A percentile compares a stretch with the other conserved stretches of the same genome.
Conservation (phyloP, 2,888 invertebrate genomes). For the Campoplex capitator region DNA sequence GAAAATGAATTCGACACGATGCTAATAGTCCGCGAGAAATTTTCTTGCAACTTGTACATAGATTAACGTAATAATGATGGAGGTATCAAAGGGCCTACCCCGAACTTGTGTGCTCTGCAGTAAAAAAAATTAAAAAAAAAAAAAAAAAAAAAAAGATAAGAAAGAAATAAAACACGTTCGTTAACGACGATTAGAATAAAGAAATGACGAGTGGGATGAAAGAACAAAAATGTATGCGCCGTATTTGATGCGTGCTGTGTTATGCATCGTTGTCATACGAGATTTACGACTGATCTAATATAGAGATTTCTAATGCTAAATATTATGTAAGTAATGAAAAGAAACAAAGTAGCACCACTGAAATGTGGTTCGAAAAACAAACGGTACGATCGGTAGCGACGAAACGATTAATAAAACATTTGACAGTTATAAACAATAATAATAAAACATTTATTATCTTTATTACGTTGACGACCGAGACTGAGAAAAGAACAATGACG, state of each 20-base stretch:
- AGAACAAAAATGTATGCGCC: constrained; percentile 42
- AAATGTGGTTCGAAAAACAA: constrained; percentile 30
- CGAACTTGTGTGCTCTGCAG: constrained; percentile 55
- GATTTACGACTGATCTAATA: constrained; percentile 72
- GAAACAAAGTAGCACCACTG: constrained; percentile 33
- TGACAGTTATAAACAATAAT: neutral
- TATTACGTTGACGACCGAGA: constrained; percentile 11
- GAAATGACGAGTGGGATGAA: constrained; percentile 24
- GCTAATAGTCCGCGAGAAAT: constrained; percentile 42
- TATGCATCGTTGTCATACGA: constrained; percentile 54
- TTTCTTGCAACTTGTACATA: constrained; percentile 59
- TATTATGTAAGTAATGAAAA: constrained; percentile 53
- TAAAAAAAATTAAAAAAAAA: neutral
- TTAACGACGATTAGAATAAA: constrained; percentile 50
- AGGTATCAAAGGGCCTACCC: constrained; percentile 61
- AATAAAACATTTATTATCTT: constrained; percentile 4
- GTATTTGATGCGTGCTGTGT: constrained; percentile 34
- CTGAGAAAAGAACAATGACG: neutral
- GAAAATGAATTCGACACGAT: constrained; percentile 15
- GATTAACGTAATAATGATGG: constrained; percentile 46
- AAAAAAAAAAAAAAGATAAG: neutral
- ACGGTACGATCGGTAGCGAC: constrained; percentile 16
- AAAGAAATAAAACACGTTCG: constrained; percentile 13
- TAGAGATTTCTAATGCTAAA: constrained; percentile 69
- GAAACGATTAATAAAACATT: constrained; percentile 13